These are phyloP conservation scores for Heterochromis multidens DNA, from an alignment of 2,113 vertebrate genomes.

Conservation along the genomic window DNA sequence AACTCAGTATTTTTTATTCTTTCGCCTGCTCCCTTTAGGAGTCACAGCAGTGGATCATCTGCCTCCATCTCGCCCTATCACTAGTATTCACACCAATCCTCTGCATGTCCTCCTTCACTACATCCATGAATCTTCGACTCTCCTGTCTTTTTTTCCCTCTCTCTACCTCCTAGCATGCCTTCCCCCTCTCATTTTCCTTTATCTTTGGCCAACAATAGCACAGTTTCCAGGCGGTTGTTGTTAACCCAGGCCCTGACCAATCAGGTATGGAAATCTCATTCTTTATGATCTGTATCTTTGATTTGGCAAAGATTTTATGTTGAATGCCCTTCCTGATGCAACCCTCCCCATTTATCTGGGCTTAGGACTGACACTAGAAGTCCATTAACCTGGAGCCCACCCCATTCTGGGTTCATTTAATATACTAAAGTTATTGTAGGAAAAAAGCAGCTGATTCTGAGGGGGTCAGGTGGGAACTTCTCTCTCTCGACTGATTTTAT, in stretches of 20 bases:
- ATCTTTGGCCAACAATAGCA: background rate
- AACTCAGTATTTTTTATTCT: too few relatives aligned
- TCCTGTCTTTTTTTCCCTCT: too few relatives aligned
- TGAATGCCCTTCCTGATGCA: background rate
- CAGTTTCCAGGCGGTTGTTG: background rate
- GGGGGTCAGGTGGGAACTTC: background rate
- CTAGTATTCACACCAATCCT: background rate
- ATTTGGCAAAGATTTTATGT: too few relatives aligned
- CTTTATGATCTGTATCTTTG: too few relatives aligned
- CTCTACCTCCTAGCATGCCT: too few relatives aligned
- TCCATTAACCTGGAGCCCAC: background rate
- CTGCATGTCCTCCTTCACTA: background rate
- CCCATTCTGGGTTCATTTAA: background rate
- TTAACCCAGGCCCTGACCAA: background rate
- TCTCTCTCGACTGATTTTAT: too few relatives aligned
- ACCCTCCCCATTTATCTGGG: background rate
- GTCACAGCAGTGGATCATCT: too few relatives aligned
- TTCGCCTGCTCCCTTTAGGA: too few relatives aligned
- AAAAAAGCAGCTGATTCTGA: background rate
- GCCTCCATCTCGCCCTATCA: background rate
- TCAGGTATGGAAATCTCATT: background rate
- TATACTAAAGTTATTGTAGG: background rate
- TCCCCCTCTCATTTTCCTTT: background rate
- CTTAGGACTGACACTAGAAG: background rate
- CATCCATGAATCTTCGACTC: background rate